Percentiles rank a stretch among this genome's conserved stretches.
Conservation (phyloP, 2,888 invertebrate species). For the Drosophila neonasuta region DNA sequence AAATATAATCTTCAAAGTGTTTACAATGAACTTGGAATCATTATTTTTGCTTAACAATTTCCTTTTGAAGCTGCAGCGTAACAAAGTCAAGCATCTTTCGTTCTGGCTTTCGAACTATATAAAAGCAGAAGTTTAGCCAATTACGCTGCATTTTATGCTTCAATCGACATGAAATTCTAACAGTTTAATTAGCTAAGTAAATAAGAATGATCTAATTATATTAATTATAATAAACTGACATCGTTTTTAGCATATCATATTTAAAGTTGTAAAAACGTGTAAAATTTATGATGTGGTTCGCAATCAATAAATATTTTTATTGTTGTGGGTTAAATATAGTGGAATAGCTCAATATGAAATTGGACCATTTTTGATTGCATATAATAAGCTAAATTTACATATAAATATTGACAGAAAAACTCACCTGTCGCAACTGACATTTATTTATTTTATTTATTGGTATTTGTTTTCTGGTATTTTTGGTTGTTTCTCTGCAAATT, state of each 20-base stretch:
- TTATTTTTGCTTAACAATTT: too few species aligned
- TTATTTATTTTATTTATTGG: constrained; percentile 7
- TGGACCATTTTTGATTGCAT: background rate
- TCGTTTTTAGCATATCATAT: too few species aligned
- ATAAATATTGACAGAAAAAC: constrained; percentile 1
- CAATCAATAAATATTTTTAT: background rate
- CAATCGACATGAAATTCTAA: background rate
- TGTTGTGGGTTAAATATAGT: background rate
- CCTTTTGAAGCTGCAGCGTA: too few species aligned
- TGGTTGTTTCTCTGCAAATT: constrained; percentile 30
- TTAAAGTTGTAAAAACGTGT: too few species aligned
- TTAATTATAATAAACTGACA: too few species aligned
- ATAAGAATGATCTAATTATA: background rate
- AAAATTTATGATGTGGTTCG: background rate
- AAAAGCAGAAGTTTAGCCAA: background rate
- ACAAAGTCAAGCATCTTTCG: too few species aligned
- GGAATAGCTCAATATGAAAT: background rate
- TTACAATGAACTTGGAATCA: too few species aligned
- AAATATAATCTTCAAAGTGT: too few species aligned
- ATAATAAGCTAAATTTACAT: background rate
- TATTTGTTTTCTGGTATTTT: constrained; percentile 25
- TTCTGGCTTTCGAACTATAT: too few species aligned
- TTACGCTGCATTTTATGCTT: background rate
- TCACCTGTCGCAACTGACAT: constrained; percentile 36
- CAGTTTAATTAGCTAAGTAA: background rate